Evolutionary conservation across 2,888 invertebrate genomes (phyloP).

Genomic region (Hirtodrosophila alboralis): DNA sequence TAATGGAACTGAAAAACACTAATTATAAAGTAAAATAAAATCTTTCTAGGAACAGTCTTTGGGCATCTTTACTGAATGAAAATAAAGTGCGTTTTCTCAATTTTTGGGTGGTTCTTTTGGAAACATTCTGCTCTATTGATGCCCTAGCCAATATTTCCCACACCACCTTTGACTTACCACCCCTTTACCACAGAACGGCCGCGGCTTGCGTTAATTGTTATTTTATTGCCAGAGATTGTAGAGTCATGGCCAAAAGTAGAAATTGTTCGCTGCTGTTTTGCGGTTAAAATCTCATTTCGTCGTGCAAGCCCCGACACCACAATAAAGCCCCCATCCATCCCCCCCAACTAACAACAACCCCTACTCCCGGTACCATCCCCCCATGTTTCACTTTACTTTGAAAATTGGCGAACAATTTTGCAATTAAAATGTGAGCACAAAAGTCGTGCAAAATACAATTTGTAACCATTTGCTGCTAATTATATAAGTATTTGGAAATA

Average conservation of each 20-base stretch:
- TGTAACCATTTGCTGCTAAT: conserved; percentile 40
- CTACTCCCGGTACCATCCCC: neutral
- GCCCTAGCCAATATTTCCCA: neutral
- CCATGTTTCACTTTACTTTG: conserved; percentile 13
- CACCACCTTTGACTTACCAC: neutral
- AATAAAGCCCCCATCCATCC: conserved; percentile 6
- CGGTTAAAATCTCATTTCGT: conserved; percentile 75
- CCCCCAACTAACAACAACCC: neutral
- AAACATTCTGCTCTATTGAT: conserved; percentile 4
- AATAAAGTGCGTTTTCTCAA: conserved; percentile 47
- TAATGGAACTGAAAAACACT: conserved; percentile 45
- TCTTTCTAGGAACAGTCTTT: neutral
- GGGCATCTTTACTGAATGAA: conserved; percentile 22
- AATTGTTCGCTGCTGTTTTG: conserved; percentile 74
- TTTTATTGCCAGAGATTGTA: conserved; percentile 70
- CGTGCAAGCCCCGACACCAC: conserved; percentile 35
- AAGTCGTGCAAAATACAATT: conserved; percentile 64
- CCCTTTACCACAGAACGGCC: conserved; percentile 45
- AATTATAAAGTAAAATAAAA: conserved; percentile 23
- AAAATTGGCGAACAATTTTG: conserved; percentile 62
- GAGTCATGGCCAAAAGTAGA: conserved; percentile 68
- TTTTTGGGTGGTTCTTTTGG: conserved; percentile 25
- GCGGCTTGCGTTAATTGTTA: conserved; percentile 78
- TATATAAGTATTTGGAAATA: conserved; percentile 34
- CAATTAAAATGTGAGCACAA: conserved; percentile 68